Evolutionary conservation across 1,140 invertebrate genomes (phyloP), one percentile per base, ranked within the genome.

Genomic region (Lepidurus arcticus): DNA sequence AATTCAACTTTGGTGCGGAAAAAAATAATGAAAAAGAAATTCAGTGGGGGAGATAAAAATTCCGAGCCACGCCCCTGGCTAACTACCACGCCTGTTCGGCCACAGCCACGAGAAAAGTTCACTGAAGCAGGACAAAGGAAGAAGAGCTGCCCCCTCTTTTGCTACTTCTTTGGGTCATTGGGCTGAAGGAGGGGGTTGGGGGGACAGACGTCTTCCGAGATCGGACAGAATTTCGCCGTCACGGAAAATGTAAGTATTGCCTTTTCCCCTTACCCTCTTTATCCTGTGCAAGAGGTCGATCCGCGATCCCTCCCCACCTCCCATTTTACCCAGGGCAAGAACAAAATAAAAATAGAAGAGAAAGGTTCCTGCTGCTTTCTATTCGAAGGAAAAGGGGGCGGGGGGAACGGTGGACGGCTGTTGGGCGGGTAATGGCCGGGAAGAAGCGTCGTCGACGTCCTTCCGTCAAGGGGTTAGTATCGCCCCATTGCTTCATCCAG

Each of bases 381-480:
- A 47, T 47, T 44, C 47, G 7, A 75, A 16, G 26, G 7, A 76
- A 76, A 44, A 34, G 42, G 24, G 75, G 43, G 34, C 42, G 34
- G 26, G 43, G 7, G 43, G 75, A 44, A 65, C 21, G 53, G 53
- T 65, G 53, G 53, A 65, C 53, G 53, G 53, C 53, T 65, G 53
- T 65, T 65, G 53, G 53, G 53, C 47, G 75, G 75, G 75, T 76
- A 76, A 76, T 76, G 75, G 75, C 75, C 75, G 47, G 75, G 75
- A 76, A 76, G 75, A 76, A 47, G 43, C 47, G 75, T 26, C 43
- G 43, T 76, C 47, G 75, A 76, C 75, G 47, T 44, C 24, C 47
- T 76, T 76, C 75, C 42, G 75, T 76, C 75, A 76, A 44, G 43
- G 47, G 75, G 24, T 76, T 76, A 76, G 75, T 75, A 75, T 75